phyloP scores from a whole-genome alignment of 2,888 invertebrate genomes.

The Dynastes grantii region DNA sequence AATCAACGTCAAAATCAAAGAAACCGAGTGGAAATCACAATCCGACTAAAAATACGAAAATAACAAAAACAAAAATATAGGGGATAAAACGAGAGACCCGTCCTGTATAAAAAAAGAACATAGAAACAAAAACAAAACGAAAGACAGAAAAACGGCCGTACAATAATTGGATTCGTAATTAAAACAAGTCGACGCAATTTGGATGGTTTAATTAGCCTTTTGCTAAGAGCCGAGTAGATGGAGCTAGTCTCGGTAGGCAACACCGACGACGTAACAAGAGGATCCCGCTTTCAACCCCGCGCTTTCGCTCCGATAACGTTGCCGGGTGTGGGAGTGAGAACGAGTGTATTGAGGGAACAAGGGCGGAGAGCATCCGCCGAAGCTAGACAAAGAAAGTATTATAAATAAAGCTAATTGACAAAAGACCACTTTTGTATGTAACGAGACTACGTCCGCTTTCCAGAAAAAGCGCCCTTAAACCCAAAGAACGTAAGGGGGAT shows the following conservation, averaged over 20 bases:
- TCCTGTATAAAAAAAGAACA: conserved; percentile 10
- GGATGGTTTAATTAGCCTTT: conserved; percentile 62
- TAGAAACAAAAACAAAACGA: background rate
- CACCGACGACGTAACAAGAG: conserved; percentile 2
- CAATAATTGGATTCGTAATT: conserved; percentile 61
- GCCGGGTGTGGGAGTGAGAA: conserved; percentile 2
- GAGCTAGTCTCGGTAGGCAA: conserved; percentile 16
- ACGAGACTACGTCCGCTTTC: conserved; percentile 49
- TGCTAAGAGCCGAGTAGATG: conserved; percentile 35
- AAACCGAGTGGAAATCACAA: conserved; percentile 7
- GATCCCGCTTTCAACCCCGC: conserved; percentile 24
- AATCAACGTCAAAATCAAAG: conserved; percentile 11
- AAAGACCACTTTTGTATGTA: conserved; percentile 58
- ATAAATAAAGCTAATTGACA: conserved; percentile 59
- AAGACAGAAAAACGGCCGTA: conserved; percentile 45
- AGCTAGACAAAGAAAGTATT: conserved; percentile 49
- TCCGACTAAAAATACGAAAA: background rate
- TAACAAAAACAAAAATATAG: background rate
- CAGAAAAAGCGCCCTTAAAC: conserved; percentile 44
- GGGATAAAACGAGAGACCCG: background rate
- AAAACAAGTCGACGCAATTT: conserved; percentile 60
- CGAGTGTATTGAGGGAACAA: background rate
- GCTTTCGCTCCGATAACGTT: background rate
- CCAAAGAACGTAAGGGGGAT: conserved; percentile 16
- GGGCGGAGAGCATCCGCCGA: conserved; percentile 42